These are phyloP conservation scores for Bradypodion ventrale DNA, from an alignment of 2,797 vertebrate genomes.

Conservation along the genomic window DNA sequence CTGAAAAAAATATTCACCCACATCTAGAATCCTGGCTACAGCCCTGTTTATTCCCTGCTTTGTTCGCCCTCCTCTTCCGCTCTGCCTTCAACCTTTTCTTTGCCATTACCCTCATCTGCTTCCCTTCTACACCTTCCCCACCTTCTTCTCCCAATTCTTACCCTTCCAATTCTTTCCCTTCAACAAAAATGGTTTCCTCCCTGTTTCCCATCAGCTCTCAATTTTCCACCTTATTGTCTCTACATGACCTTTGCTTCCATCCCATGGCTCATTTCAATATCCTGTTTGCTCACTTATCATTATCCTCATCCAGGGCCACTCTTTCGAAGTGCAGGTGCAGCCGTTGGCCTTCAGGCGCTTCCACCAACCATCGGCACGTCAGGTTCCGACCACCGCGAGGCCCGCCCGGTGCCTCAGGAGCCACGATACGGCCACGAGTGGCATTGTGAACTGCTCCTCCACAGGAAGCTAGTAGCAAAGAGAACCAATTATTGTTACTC, in stretches of 20 bases:
- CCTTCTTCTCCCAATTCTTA: neutral
- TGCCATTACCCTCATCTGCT: neutral
- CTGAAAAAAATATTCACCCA: too few relatives aligned
- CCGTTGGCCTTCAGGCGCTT: slow-evolving; percentile 87
- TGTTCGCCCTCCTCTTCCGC: neutral
- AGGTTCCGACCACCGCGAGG: slow-evolving; percentile 83
- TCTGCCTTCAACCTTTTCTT: neutral
- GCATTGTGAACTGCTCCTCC: slow-evolving; percentile 89
- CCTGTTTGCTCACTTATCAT: slow-evolving; percentile 81
- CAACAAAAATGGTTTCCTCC: neutral
- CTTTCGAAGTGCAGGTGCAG: slow-evolving; percentile 93
- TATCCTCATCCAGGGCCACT: slow-evolving; percentile 89
- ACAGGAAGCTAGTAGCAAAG: slow-evolving; percentile 80
- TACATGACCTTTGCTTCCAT: neutral
- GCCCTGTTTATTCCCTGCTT: too few relatives aligned
- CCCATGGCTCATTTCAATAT: too few relatives aligned
- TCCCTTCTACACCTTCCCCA: neutral
- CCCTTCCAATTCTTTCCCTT: too few relatives aligned
- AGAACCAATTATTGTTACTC: neutral
- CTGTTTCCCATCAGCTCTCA: neutral
- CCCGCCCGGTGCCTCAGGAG: slow-evolving; percentile 83
- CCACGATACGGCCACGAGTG: slow-evolving; percentile 88
- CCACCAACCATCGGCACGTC: slow-evolving; percentile 92
- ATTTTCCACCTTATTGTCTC: neutral
- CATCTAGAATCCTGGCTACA: too few relatives aligned